phyloP scores from a whole-genome alignment of 2,888 invertebrate genomes.

The Drosophila rubida region DNA sequence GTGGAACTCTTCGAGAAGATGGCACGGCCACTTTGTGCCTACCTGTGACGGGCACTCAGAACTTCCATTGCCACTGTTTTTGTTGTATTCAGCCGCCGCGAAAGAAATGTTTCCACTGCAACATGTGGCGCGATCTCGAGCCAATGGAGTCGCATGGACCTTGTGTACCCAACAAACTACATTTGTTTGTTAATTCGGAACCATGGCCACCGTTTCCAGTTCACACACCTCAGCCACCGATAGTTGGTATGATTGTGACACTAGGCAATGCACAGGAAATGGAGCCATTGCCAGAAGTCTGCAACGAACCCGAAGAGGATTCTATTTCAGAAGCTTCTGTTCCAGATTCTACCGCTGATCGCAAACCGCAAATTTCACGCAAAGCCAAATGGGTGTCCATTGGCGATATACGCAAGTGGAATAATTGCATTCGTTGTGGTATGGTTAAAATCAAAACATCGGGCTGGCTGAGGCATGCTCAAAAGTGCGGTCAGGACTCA shows the following conservation, averaged over 20 bases:
- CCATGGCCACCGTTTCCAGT: slow-evolving; percentile 53
- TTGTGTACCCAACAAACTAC: slow-evolving; percentile 8
- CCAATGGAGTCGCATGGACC: slow-evolving; percentile 9
- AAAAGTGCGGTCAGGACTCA: slow-evolving; percentile 41
- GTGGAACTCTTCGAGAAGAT: slow-evolving; percentile 2
- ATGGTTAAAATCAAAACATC: not conserved
- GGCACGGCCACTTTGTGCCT: slow-evolving; percentile 2
- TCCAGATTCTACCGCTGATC: not conserved
- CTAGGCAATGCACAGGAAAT: not conserved
- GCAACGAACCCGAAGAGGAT: too few species aligned
- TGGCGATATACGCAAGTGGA: slow-evolving; percentile 27
- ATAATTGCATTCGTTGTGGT: slow-evolving; percentile 38
- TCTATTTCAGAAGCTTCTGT: too few species aligned
- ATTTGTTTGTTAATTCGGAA: slow-evolving; percentile 32
- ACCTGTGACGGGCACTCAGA: not conserved
- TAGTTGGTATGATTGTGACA: not conserved
- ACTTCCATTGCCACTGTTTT: slow-evolving; percentile 35
- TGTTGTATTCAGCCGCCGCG: slow-evolving; percentile 44
- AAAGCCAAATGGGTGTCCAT: slow-evolving; percentile 26
- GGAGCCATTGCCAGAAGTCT: too few species aligned
- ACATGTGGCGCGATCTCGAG: slow-evolving; percentile 14
- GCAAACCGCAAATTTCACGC: slow-evolving; percentile 1
- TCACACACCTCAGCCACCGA: not conserved
- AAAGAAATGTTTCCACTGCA: slow-evolving; percentile 45
- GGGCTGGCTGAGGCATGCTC: slow-evolving; percentile 47